Evolutionary conservation across 1,140 invertebrate species (phyloP), one percentile per base, ranked within the genome.

Genomic region (Latrodectus geometricus): DNA sequence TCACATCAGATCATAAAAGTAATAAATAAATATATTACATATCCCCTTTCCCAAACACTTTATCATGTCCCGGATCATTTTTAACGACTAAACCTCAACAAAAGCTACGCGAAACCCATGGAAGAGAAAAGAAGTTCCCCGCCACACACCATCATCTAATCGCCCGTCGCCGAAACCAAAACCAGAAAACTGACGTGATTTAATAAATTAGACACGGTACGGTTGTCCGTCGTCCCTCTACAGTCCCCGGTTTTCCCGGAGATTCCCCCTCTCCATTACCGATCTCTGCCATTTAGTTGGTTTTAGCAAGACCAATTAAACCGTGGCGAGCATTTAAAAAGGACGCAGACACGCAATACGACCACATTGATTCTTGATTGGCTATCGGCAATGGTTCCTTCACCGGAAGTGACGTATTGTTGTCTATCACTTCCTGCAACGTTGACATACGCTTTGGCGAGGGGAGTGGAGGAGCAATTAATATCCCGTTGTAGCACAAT

Each of bases 321-420:
- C 17, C 23, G 35, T 21, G 9, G 50, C 68, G 49, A 80, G 66
- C 69, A 49, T 74, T 82, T 74, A 82, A 74, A 35, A 82, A 65
- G 80, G 23, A 8, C 4, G n/a, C 52, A 54, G 17, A 52, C 82
- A 76, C 72, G 73, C 82, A 84, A 77, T 77, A 77, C 66, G 75
- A 15, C 56, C 9, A 11, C 54, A 86, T 77, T 86, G 83, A 86
- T 86, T 86, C 73, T 86, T 86, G 83, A 86, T 86, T 86, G 83
- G 50, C 74, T 86, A 86, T 86, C 83, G 73, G 73, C 68, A 50
- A 56, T 61, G 54, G 54, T 61, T 73, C 52, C 69, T 49, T 11
- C 21, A 21, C 56, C 73, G 74, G 83, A 86, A 86, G 83, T 86
- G 74, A 78, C 75, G 83, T 78, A 77, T 86, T 86, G 83, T 86